These are phyloP conservation scores for Leptopilina syphax DNA, from an alignment of 2,888 invertebrate genomes.

Conservation along the genomic window DNA sequence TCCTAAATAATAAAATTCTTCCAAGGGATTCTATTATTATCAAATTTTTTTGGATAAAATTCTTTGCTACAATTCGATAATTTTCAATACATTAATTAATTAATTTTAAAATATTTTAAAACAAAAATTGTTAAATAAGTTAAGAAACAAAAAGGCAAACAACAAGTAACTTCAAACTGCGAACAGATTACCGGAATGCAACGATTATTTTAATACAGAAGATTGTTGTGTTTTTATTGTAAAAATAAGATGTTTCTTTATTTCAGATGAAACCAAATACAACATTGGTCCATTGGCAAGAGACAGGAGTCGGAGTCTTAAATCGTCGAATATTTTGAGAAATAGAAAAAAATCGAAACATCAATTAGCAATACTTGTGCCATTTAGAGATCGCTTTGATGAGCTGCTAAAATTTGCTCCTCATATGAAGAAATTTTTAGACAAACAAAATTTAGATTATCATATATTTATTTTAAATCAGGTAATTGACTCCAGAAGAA, in stretches of 20 bases:
- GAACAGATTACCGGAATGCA: too few species aligned
- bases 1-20: too few species aligned
- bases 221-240: background rate
- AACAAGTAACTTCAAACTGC: too few species aligned
- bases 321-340: slow-evolving; percentile 43
- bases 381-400: slow-evolving; percentile 96
- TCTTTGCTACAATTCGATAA: too few species aligned
- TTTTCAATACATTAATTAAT: too few species aligned
- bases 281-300: slow-evolving; percentile 51
- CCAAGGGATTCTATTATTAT: too few species aligned
- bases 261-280: slow-evolving; percentile 68
- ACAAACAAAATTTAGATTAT: slow-evolving; percentile 87
- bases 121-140: too few species aligned
- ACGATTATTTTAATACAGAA: too few species aligned
- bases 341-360: slow-evolving; percentile 72
- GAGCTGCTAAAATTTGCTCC: slow-evolving; percentile 96
- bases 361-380: slow-evolving; percentile 92
- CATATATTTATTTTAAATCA: slow-evolving; percentile 96
- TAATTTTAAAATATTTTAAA: too few species aligned
- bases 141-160: background rate
- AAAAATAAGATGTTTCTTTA: slow-evolving; percentile 22
- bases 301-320: slow-evolving; percentile 38
- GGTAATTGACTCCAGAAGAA: slow-evolving; percentile 67
- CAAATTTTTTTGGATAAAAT: too few species aligned
- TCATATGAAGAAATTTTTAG: slow-evolving; percentile 90